These are phyloP conservation scores for Serrognathus titanus DNA, from an alignment of 2,888 invertebrate species.

Conservation along the genomic window DNA sequence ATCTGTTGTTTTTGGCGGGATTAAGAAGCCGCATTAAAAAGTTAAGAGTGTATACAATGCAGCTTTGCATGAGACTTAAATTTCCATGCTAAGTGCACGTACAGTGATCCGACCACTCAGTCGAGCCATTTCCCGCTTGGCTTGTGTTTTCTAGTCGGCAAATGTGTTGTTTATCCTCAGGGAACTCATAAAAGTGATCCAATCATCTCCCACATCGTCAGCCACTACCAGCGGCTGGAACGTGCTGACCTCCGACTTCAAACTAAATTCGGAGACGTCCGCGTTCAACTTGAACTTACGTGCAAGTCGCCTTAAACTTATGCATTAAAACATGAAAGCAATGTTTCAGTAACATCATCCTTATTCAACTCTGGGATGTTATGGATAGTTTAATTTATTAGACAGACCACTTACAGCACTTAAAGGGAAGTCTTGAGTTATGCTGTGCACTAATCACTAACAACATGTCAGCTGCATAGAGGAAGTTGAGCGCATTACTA, in stretches of 20 bases:
- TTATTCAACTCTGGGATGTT: no score
- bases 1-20: neutral
- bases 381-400: no score
- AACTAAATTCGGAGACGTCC: constrained; percentile 39
- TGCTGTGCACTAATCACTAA: no score
- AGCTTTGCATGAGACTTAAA: constrained; percentile 2
- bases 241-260: constrained; percentile 33
- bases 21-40: constrained; percentile 10
- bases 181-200: constrained; percentile 54
- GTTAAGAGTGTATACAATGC: constrained; percentile 14
- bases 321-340: constrained; percentile 32
- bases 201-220: constrained; percentile 50
- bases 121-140: constrained; percentile 30
- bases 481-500: no score
- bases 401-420: no score
- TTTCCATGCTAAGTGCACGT: constrained; percentile 36
- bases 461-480: no score
- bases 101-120: constrained; percentile 24
- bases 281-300: constrained; percentile 31
- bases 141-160: constrained; percentile 39
- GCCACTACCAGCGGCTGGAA: constrained; percentile 30
- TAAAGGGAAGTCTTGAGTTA: no score
- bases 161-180: constrained; percentile 50
- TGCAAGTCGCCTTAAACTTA: constrained; percentile 29
- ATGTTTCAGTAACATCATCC: constrained; percentile 7